phyloP scores from a whole-genome alignment of 1,140 invertebrate species.

The Apis laboriosa region DNA sequence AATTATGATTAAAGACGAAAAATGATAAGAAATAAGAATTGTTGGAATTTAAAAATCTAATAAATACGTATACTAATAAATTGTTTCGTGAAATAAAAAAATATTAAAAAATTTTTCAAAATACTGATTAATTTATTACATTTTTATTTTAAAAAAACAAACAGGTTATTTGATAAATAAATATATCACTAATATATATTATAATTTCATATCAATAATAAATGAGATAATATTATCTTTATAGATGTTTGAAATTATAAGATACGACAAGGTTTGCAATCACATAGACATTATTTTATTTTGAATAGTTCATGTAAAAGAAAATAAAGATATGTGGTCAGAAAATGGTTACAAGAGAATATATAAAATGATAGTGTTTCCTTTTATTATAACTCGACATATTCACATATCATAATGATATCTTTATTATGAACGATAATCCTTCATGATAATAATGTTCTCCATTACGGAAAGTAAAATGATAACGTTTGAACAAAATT shows the following conservation, averaged over 20 bases:
- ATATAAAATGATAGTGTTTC: neutral
- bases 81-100: neutral
- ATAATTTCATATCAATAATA: neutral
- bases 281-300: neutral
- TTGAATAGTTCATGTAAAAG: neutral
- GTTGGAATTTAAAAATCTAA: neutral
- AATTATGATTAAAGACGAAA: neutral
- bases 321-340: neutral
- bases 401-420: neutral
- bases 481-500: neutral
- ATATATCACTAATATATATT: neutral
- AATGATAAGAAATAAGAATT: neutral
- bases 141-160: neutral
- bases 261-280: neutral
- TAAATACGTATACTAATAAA: neutral
- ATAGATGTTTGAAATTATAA: neutral
- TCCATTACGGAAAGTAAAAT: neutral
- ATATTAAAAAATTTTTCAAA: neutral
- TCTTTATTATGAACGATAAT: neutral
- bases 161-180: neutral
- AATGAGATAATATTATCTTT: neutral
- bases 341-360: neutral
- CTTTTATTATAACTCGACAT: neutral
- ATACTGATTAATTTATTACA: neutral
- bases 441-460: neutral